Percentiles rank a stretch among this genome's conserved stretches.
Conservation (phyloP, 2,888 invertebrate species). For the Lasioglossum oenotherae region DNA sequence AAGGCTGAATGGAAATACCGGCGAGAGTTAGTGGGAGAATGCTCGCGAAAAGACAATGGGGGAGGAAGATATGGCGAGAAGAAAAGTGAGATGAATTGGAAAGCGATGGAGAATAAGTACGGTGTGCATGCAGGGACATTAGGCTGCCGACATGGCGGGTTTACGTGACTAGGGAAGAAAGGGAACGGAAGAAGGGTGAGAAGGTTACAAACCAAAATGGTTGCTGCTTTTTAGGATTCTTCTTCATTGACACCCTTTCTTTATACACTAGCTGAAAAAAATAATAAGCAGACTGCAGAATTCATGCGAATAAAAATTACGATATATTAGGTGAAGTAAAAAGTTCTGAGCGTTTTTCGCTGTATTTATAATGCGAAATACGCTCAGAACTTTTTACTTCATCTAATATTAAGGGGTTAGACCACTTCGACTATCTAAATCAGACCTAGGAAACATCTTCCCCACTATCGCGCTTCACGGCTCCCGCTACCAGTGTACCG, state of each 20-base stretch:
- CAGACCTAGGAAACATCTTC: too few relatives aligned
- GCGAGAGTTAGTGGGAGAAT: background rate
- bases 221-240: background rate
- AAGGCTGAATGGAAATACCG: conserved; percentile 7
- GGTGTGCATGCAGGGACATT: background rate
- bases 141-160: background rate
- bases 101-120: conserved; percentile 2
- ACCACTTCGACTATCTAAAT: background rate
- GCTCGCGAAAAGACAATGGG: conserved; percentile 3
- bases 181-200: background rate
- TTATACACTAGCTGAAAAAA: background rate
- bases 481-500: too few relatives aligned
- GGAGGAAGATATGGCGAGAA: conserved; percentile 3
- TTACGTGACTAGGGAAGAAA: background rate
- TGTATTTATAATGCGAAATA: too few relatives aligned
- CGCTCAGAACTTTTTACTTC: too few relatives aligned
- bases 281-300: background rate
- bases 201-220: background rate
- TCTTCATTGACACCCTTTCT: background rate
- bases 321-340: too few relatives aligned
- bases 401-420: background rate
- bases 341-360: too few relatives aligned
- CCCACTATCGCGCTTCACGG: too few relatives aligned
- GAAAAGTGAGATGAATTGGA: conserved; percentile 12
- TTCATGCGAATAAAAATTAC: background rate